Evolutionary conservation across 2,888 invertebrate genomes (phyloP).

Genomic region (Drosophila bunnanda): DNA sequence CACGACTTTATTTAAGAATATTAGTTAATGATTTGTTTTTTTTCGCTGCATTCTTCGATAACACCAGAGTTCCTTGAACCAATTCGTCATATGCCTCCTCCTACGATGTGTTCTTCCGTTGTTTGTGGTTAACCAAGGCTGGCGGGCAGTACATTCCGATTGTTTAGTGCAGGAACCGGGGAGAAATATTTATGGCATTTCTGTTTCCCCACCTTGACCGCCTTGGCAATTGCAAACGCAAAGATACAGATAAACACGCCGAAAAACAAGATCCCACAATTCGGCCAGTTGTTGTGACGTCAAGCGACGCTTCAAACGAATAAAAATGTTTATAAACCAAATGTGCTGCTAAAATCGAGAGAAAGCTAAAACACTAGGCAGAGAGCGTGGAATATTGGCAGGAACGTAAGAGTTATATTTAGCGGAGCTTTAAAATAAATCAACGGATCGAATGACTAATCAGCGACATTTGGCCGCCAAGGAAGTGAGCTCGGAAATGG

Average conservation of each 20-base stretch:
- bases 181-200: constrained; percentile 34
- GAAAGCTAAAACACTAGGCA: constrained; percentile 40
- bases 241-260: constrained; percentile 21
- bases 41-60: neutral
- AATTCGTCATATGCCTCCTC: neutral
- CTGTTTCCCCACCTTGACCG: constrained; percentile 34
- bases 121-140: constrained; percentile 9
- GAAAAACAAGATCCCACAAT: constrained; percentile 23
- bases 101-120: constrained; percentile 4
- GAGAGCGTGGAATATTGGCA: constrained; percentile 26
- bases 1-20: neutral
- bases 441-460: constrained; percentile 24
- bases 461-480: constrained; percentile 9
- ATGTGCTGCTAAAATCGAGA: constrained; percentile 61
- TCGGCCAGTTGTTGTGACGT: constrained; percentile 57
- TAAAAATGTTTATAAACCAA: constrained; percentile 62
- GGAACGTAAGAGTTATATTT: constrained; percentile 46
- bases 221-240: constrained; percentile 18
- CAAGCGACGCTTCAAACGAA: constrained; percentile 43
- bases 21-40: neutral
- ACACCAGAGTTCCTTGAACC: constrained; percentile 2
- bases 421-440: constrained; percentile 42
- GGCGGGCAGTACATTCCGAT: constrained; percentile 21
- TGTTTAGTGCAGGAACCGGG: constrained; percentile 12
- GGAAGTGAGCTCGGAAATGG: constrained; percentile 10